Evolutionary conservation across 1,140 invertebrate species (phyloP), one percentile per base, ranked within the genome.

Genomic region (Hycleus cichorii): DNA sequence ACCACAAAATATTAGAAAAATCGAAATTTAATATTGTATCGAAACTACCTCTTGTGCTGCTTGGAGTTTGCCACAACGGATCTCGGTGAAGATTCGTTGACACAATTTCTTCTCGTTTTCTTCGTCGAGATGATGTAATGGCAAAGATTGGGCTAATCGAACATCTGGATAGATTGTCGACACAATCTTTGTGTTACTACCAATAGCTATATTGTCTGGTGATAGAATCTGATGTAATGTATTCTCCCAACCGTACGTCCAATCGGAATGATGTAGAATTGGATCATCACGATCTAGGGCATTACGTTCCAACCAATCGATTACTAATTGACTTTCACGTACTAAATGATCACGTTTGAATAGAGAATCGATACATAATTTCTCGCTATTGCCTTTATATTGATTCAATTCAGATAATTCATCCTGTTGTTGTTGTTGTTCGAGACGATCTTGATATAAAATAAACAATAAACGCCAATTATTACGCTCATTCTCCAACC

Each of bases 131-230:
- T 93, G 88, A 76, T 96, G 93, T 11, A 97, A 75, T 24, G 82
- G 81, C 70, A 82, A 86, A 12, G 85, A 85, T 68, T 95, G 85
- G 56, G 92, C 79, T 18, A 84, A 76, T 0, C 90, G 87, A 38
- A 93, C 93, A 84, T 98, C 95, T n/a, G 94, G 94, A 77, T 98
- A 94, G 64, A 97, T 75, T 62, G 83, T 81, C 9, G 84, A 82
- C 0, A 93, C 83, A 48, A 90, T 77, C 52, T 81, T 77, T 46
- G 81, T 74, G 1, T 76, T 75, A 27, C 79, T 81, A 9, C 67
- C 58, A 67, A 85, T 85, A 0, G 79, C 76, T 9, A 84, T 80
- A 2, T 75, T 76, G 11, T 72, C 70, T 6, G 62, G 54, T 39
- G 73, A 80, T 61, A 87, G 77, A 42, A 95, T 73, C 61, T 90